Evolutionary conservation across 2,797 vertebrate species (phyloP), one percentile per base, ranked within the genome.

Genomic region (Iguana delicatissima): DNA sequence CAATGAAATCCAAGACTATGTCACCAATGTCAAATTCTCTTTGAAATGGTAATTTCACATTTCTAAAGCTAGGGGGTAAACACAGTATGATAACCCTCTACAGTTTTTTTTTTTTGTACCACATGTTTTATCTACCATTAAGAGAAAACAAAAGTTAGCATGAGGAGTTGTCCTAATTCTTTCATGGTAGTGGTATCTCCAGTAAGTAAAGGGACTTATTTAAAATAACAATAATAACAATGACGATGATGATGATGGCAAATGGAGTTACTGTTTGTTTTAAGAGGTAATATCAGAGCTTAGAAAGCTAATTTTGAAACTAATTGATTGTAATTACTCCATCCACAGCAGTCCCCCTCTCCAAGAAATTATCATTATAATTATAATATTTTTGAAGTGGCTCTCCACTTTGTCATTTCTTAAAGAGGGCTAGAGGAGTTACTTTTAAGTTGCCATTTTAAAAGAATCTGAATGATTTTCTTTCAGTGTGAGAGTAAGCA

Each of bases 161-260:
- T 22, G 18, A n/a, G 52, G 64, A 24, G 5, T 26, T 62, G 9
- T 82, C 29, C 62, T 50, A 38, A 57, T 81, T 52, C 91, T 35
- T 89, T 77, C n/a, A 88, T 8, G 6, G 6, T 90, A 92, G 13
- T 52, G 86, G 42, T 57, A 26, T 50, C 55, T 29, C 38, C 55
- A 26, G 4, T 22, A 59, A 83, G 67, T 57, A n/a, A 85, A 85
- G 32, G 50, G 69, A 74, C 5, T 86, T 24, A 26, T 64, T 26
- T 64, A 64, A 26, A 64, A 29, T 46, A 46, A 46, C 42, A 46
- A 46, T 46, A 46, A 46, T 46, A 46, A 46, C 42, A 46, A 46
- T 46, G 42, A 46, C 42, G 6, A 80, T 10, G 62, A 82, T 14
- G 22, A 59, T 10, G 69, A 62, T 8, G 32, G 4, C 10, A 13